Conservation (phyloP, 30 jellyfish, hydroid and myxozoan species). For the Mastigias papua region DNA sequence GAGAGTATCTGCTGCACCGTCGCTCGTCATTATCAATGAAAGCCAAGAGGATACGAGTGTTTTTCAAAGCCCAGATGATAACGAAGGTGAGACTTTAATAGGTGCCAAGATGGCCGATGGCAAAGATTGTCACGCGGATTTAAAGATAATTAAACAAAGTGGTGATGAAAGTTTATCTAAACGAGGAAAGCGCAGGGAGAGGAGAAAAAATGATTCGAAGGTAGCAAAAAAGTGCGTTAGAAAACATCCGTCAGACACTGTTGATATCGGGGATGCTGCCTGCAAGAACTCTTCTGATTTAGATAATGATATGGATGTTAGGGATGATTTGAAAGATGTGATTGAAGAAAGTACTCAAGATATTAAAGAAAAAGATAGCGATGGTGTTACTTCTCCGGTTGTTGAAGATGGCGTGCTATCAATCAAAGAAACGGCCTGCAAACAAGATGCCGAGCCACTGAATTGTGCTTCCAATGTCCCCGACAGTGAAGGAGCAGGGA, state of each 20-base stretch:
- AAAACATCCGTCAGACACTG: not conserved
- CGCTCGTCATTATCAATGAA: constrained; percentile 5
- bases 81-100: not conserved
- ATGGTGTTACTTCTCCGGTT: not conserved
- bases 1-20: constrained; percentile 13
- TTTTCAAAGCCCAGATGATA: not conserved
- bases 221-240: not conserved
- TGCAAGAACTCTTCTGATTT: not conserved
- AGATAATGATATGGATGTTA: no score
- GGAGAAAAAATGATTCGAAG: not conserved
- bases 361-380: not conserved
- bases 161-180: not conserved
- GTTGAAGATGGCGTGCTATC: not conserved
- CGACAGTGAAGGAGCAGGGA: not conserved
- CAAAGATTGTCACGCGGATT: not conserved
- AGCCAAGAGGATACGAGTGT: not conserved
- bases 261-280: not conserved
- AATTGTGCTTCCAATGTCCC: no score
- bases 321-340: no score
- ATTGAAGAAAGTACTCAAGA: no score
- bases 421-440: not conserved
- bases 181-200: constrained; percentile 4
- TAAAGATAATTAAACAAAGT: not conserved
- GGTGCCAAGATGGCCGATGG: not conserved
- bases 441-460: no score